A percentile compares a stretch with the other conserved stretches of the same genome.
phyloP scores from a whole-genome alignment of 2,888 invertebrate species.

The Drosophila acutilabella region DNA sequence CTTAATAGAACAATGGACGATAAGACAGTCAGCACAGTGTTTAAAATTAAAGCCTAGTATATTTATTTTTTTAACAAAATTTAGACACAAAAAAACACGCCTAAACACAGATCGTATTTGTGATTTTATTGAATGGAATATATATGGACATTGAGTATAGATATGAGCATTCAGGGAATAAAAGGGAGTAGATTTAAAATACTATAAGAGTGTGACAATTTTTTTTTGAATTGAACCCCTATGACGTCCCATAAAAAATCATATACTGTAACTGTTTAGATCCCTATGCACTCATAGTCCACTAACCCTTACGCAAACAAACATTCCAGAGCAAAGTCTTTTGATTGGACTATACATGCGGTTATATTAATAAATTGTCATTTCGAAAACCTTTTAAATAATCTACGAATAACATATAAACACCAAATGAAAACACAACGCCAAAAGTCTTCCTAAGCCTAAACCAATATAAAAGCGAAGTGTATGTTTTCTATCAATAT shows the following conservation, averaged over 20 bases:
- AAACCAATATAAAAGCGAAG: constrained; percentile 54
- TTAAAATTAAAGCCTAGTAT: constrained; percentile 50
- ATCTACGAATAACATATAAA: constrained; percentile 31
- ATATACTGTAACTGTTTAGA: constrained; percentile 5
- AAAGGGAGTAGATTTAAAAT: constrained; percentile 26
- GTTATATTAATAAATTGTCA: constrained; percentile 34
- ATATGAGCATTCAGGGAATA: constrained; percentile 41
- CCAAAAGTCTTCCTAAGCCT: constrained; percentile 82
- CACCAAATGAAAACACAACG: constrained; percentile 74
- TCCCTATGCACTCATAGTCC: constrained; percentile 28
- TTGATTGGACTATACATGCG: constrained; percentile 36
- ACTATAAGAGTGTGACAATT: background rate
- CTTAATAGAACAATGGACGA: constrained; percentile 29
- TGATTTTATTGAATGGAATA: constrained; percentile 59
- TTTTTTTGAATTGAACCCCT: constrained; percentile 14
- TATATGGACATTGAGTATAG: constrained; percentile 31
- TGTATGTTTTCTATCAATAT: constrained; percentile 48
- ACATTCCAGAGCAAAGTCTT: constrained; percentile 73
- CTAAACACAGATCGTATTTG: constrained; percentile 61
- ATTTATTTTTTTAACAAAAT: constrained; percentile 56
- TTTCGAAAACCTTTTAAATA: constrained; percentile 23
- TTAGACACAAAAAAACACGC: constrained; percentile 34
- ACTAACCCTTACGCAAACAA: constrained; percentile 43
- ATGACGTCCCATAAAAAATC: constrained; percentile 5
- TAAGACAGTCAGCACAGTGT: constrained; percentile 16